Conservation (phyloP, 2,113 vertebrate genomes). For the Burhinus bistriatus region DNA sequence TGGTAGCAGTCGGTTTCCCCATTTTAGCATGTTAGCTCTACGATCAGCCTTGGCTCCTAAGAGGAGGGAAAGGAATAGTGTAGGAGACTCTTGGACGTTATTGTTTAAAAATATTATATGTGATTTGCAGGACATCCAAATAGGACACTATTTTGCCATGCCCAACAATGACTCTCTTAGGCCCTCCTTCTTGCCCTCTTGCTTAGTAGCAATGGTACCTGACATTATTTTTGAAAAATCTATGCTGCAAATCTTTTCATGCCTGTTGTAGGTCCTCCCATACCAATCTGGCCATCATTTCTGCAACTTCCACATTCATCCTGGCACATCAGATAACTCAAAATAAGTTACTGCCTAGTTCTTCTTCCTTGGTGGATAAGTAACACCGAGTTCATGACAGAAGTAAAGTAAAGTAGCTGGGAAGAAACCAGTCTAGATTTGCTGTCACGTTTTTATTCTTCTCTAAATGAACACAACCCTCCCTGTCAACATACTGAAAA, state of each 20-base stretch:
- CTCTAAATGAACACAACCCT: background rate
- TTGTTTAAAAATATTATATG: background rate
- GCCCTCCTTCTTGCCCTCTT: background rate
- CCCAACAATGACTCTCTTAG: background rate
- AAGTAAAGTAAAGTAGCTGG: background rate
- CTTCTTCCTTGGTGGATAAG: background rate
- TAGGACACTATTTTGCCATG: background rate
- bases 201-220: background rate
- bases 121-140: background rate
- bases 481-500: background rate
- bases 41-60: background rate
- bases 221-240: background rate
- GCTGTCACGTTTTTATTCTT: background rate
- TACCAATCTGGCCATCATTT: background rate
- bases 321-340: background rate
- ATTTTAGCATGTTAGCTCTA: background rate
- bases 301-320: background rate
- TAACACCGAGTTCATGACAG: background rate
- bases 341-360: background rate
- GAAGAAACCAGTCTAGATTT: background rate
- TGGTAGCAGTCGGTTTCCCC: background rate
- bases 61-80: background rate
- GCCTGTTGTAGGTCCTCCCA: background rate
- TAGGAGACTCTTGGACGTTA: background rate
- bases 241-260: background rate